Percentiles rank a stretch among this genome's conserved stretches.
Conservation (phyloP, 35 echinoderm and acorn worm species). For the Anneissia japonica region DNA sequence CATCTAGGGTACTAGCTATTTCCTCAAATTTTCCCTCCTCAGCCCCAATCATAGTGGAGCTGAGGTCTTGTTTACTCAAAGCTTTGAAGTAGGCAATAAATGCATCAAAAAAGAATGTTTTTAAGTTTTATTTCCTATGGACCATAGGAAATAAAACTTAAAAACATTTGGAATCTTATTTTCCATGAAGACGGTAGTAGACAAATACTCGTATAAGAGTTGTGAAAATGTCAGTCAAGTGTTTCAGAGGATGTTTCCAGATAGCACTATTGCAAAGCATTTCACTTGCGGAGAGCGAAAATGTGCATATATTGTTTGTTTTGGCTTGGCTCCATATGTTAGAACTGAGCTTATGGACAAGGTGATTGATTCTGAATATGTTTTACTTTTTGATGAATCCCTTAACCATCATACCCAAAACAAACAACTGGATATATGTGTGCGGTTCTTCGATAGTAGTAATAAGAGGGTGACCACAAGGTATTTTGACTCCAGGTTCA, state of each 20-base stretch:
- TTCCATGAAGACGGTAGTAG: no score
- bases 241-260: neutral
- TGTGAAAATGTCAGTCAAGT: neutral
- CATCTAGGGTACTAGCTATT: no score
- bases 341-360: neutral
- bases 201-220: no score
- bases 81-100: no score
- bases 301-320: neutral
- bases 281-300: neutral
- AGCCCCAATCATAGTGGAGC: no score
- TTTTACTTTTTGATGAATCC: neutral
- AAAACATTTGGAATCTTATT: no score
- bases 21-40: no score
- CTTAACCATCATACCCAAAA: neutral
- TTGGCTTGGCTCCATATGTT: neutral
- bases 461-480: conserved; percentile 16
- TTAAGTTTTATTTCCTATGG: no score
- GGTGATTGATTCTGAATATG: neutral
- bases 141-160: no score
- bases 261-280: neutral
- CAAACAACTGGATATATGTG: neutral
- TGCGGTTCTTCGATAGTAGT: no score
- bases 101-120: no score
- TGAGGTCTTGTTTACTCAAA: no score
- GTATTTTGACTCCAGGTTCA: neutral